Conservation (phyloP, 1,140 invertebrate genomes). For the Psilanteris sp. region DNA sequence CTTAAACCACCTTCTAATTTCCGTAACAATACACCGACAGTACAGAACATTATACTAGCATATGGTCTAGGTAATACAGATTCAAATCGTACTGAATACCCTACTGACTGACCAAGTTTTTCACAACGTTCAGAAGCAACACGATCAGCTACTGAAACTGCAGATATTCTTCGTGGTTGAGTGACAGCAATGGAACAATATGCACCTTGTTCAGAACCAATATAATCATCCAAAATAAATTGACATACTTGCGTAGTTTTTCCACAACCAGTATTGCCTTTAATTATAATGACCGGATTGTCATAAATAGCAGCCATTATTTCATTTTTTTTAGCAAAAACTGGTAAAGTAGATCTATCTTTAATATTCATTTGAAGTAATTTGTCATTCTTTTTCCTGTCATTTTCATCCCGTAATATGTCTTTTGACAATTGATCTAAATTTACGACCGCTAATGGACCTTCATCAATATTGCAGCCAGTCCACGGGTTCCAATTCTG, state of each 20-base stretch:
- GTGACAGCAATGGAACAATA: conserved; percentile 95
- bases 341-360: conserved; percentile 87
- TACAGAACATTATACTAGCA: conserved; percentile 96
- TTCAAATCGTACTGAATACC: conserved; percentile 96
- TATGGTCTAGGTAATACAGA: conserved; percentile 93
- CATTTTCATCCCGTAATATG: conserved; percentile 83
- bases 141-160: conserved; percentile 95
- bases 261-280: conserved; percentile 97
- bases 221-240: conserved; percentile 97
- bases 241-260: conserved; percentile 94
- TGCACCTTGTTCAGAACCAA: conserved; percentile 89
- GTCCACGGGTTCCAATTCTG: conserved; percentile 98
- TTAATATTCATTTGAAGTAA: conserved; percentile 83
- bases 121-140: conserved; percentile 94
- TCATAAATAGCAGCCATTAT: conserved; percentile 93
- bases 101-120: conserved; percentile 89
- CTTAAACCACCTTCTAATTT: conserved; percentile 93
- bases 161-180: conserved; percentile 96
- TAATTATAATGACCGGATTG: conserved; percentile 92
- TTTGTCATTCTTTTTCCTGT: conserved; percentile 83
- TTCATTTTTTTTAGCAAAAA: conserved; percentile 84
- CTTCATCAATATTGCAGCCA: conserved; percentile 96
- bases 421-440: conserved; percentile 91
- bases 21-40: conserved; percentile 93
- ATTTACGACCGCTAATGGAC: conserved; percentile 87